Evolutionary conservation across 2,888 invertebrate species (phyloP), one percentile per base, ranked within the genome.

Genomic region (Cosmia trapezina): DNA sequence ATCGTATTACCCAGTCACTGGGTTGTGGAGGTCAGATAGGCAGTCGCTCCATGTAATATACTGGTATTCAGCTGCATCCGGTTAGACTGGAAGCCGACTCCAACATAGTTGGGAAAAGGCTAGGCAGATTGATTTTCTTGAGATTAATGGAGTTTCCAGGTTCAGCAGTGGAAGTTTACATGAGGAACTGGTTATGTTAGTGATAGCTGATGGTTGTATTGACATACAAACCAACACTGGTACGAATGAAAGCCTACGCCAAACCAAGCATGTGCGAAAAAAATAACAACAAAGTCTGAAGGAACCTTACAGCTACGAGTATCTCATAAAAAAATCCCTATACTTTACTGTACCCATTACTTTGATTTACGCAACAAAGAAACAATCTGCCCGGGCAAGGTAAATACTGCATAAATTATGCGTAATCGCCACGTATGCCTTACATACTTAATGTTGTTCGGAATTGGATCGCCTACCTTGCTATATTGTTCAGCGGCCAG

Each of bases 351-450:
- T 59, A 19, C 47, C 69, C 76, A 82, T 85, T 78, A 84, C 76
- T 83, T 84, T 85, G 84, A 85, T 85, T 83, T 86, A 84, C 81
- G 83, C 19, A 71, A 61, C 78, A 72, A 76, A 74, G 69, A 83
- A 86, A 77, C 79, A 83, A 86, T 86, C 75, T 78, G 73, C 70
- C 61, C 62, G 57, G 70, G 57, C 19, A 37, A 76, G 37, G 79
- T 83, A 85, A 78, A 84, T 81, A 75, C 75, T 86, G 76, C 81
- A 86, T 83, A 83, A 86, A 70, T 78, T 81, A 86, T 79, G 60
- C 57, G 80, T 78, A 80, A 86, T 86, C 83, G 57, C 70, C 70
- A 66, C 76, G 69, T 80, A 78, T 76, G 69, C 57, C 66, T 70
- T 65, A 72, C 85, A 85, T 85, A 70, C 74, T 86, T 83, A 59